A percentile compares a stretch with the other conserved stretches of the same genome.
phyloP scores from a whole-genome alignment of 2,113 vertebrate species.

The Atlantisia rogersi region DNA sequence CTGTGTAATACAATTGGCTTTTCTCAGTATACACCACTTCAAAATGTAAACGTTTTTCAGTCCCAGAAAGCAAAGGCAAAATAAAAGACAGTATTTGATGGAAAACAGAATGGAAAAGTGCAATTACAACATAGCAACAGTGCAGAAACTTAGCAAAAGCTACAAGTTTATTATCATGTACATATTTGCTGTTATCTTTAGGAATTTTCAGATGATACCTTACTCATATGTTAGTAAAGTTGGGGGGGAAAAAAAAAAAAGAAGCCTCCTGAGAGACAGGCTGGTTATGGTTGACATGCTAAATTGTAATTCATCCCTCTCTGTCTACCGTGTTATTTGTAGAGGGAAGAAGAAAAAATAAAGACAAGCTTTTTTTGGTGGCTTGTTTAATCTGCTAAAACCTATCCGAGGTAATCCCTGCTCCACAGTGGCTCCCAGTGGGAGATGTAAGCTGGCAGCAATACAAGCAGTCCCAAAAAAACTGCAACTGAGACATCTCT shows the following conservation, averaged over 20 bases:
- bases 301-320: background rate
- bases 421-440: constrained; percentile 26
- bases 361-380: background rate
- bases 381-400: constrained; percentile 26
- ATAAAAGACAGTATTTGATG: background rate
- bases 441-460: constrained; percentile 38
- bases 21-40: background rate
- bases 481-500: background rate
- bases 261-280: background rate
- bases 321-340: background rate
- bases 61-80: background rate
- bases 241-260: background rate
- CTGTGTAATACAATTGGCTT: background rate
- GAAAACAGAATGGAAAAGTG: background rate
- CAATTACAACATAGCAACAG: background rate
- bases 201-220: background rate
- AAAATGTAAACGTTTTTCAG: background rate
- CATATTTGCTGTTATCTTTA: background rate
- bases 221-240: background rate
- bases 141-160: background rate
- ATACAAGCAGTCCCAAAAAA: constrained; percentile 25
- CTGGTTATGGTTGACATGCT: background rate
- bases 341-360: background rate
- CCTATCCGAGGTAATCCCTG: constrained; percentile 35
- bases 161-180: background rate